A percentile compares a stretch with the other conserved stretches of the same genome.
phyloP scores from a whole-genome alignment of 2,888 invertebrate species.

The Cephus pulcher region DNA sequence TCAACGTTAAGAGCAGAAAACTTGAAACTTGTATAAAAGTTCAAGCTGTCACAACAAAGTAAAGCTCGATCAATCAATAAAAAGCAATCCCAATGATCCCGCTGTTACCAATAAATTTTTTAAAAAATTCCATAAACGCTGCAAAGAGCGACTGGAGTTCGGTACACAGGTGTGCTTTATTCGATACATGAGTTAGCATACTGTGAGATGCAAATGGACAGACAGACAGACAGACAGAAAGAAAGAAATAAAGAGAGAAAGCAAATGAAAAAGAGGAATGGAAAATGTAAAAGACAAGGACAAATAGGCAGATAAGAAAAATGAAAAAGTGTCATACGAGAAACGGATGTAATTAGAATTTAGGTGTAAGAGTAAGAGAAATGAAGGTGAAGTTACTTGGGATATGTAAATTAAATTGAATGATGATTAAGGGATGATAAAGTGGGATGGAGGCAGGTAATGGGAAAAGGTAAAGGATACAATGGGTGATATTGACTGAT shows the following conservation, averaged over 20 bases:
- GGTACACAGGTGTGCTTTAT: conserved; percentile 21
- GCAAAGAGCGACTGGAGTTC: neutral
- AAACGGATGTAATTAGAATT: conserved; percentile 14
- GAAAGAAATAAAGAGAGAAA: neutral
- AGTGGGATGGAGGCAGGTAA: conserved; percentile 3
- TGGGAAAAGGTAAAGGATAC: neutral
- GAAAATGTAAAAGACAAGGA: conserved; percentile 9
- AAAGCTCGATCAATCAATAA: neutral
- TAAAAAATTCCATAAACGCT: neutral
- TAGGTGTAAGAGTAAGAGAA: conserved; percentile 9
- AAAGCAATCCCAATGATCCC: neutral
- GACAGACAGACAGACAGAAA: neutral
- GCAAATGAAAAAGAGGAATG: neutral
- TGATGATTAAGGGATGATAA: conserved; percentile 1
- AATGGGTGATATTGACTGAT: conserved; percentile 32
- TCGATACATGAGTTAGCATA: conserved; percentile 25
- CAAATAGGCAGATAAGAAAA: conserved; percentile 13
- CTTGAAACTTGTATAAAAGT: neutral
- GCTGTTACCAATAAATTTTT: neutral
- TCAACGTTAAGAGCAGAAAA: neutral
- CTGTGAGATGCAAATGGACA: conserved; percentile 13
- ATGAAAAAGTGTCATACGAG: conserved; percentile 16
- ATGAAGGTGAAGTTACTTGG: neutral
- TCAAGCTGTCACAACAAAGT: neutral
- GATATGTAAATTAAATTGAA: neutral